These are phyloP conservation scores for Lampropteryx suffumata DNA, from an alignment of 2,888 invertebrate species.

Conservation along the genomic window DNA sequence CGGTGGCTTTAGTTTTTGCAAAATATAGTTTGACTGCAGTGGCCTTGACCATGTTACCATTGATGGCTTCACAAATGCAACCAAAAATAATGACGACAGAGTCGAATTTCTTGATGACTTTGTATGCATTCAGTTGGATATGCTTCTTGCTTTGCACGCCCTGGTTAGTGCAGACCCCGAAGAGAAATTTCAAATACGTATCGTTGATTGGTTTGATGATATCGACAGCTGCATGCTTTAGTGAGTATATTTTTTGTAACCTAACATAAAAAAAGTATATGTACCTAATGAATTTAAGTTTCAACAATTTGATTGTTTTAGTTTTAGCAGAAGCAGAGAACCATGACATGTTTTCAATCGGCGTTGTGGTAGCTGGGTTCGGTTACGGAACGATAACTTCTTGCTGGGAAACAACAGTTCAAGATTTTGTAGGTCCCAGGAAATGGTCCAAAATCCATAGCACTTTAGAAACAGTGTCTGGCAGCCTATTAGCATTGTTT, in stretches of 20 bases:
- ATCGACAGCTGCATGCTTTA: conserved; percentile 63
- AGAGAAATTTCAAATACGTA: conserved; percentile 73
- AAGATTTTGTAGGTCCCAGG: conserved; percentile 73
- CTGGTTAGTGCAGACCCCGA: conserved; percentile 71
- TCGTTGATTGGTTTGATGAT: conserved; percentile 58
- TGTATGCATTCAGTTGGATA: conserved; percentile 76
- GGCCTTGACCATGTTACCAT: conserved; percentile 59
- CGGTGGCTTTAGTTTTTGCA: conserved; percentile 62
- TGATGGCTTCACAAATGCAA: conserved; percentile 63
- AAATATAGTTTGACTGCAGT: conserved; percentile 65
- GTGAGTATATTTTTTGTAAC: conserved; percentile 48
- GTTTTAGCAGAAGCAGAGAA: conserved; percentile 64
- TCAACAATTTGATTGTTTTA: conserved; percentile 43
- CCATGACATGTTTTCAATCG: conserved; percentile 74
- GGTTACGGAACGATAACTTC: conserved; percentile 76
- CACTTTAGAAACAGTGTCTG: conserved; percentile 71
- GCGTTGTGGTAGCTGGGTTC: conserved; percentile 75
- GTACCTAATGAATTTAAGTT: background rate
- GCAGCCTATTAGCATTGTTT: conserved; percentile 56
- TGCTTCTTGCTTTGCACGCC: conserved; percentile 72
- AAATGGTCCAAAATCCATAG: conserved; percentile 78
- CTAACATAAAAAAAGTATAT: background rate
- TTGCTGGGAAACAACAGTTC: conserved; percentile 71
- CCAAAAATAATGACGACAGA: conserved; percentile 66
- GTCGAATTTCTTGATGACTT: conserved; percentile 67